Evolutionary conservation across 2,113 vertebrate species (phyloP).

Genomic region (Silurus glanis): DNA sequence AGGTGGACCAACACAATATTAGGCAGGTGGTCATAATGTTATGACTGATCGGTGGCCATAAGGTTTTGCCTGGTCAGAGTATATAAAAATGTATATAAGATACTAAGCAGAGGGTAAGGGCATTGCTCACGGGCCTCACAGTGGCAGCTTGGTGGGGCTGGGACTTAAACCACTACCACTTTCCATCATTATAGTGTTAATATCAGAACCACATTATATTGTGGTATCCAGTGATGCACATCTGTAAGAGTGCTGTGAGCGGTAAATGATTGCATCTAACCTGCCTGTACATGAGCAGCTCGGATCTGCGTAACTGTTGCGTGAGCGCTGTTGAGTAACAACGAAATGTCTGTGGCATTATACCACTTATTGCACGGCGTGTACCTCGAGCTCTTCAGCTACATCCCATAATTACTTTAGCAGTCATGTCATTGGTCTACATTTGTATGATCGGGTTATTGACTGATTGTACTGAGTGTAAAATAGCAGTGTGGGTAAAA

Average conservation of each 20-base stretch:
- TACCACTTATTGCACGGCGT: neutral
- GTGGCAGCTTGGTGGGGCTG: too few species aligned
- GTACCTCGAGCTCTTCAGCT: constrained; percentile 1
- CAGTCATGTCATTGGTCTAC: neutral
- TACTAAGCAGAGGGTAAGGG: too few species aligned
- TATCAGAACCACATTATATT: too few species aligned
- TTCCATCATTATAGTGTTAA: too few species aligned
- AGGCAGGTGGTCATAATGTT: too few species aligned
- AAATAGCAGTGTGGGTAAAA: neutral
- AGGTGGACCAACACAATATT: too few species aligned
- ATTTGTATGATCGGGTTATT: neutral
- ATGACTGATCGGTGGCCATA: too few species aligned
- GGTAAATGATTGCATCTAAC: neutral
- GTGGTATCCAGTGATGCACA: neutral
- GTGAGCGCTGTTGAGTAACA: neutral
- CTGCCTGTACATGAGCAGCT: neutral
- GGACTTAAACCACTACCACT: too few species aligned
- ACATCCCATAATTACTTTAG: neutral
- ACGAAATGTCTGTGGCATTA: neutral
- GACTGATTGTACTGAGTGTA: neutral
- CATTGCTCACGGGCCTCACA: too few species aligned
- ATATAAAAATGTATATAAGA: too few species aligned
- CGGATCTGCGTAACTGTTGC: neutral
- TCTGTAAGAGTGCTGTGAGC: neutral
- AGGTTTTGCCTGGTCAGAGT: too few species aligned